Evolutionary conservation across 2,888 invertebrate species (phyloP), one percentile per base, ranked within the genome.

Genomic region (Rambutsinella grinnellia): DNA sequence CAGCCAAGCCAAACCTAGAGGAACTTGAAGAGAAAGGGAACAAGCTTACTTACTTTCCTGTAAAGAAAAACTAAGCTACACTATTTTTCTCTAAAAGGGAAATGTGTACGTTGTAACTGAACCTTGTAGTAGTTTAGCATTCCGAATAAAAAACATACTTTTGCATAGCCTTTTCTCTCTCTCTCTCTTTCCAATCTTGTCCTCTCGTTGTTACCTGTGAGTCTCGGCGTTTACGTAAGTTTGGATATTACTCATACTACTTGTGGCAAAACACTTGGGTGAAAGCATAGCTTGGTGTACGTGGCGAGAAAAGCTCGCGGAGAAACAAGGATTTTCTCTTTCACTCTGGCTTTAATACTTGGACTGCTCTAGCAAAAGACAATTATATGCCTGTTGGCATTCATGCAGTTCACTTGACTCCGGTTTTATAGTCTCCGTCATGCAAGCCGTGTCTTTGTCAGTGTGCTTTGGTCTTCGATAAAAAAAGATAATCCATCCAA

Each of bases 361-460:
- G 44, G 62, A 49, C 56, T 51, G 54, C 56, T 49, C 57, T 67
- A 56, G 54, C 67, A 47, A 51, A 70, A 28, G 56, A 66, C 71
- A 71, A 77, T 77, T 77, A 77, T 36, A 77, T 77, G 76, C 76
- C 76, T 77, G 76, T 77, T 77, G 76, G 76, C 76, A 77, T 77
- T 77, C 71, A 70, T 56, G 62, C 70, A 77, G 71, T 62, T 77
- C 76, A 77, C 76, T 77, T 77, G 61, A 61, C 67, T 77, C 60
- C 21, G 21, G 53, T 19, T n/a, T n/a, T 56, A 24, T 13, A 19
- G 47, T 23, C 1, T 44, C 13, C 53, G 21, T 19, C 27, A 46
- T 13, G 36, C 46, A 24, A 19, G 21, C n/a, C 61, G 15, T 36
- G 28, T 58, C 21, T 58, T n/a, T n/a, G n/a, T n/a, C n/a, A n/a